Conservation (phyloP, 2,113 vertebrate species). For the Collichthys lucidus region DNA sequence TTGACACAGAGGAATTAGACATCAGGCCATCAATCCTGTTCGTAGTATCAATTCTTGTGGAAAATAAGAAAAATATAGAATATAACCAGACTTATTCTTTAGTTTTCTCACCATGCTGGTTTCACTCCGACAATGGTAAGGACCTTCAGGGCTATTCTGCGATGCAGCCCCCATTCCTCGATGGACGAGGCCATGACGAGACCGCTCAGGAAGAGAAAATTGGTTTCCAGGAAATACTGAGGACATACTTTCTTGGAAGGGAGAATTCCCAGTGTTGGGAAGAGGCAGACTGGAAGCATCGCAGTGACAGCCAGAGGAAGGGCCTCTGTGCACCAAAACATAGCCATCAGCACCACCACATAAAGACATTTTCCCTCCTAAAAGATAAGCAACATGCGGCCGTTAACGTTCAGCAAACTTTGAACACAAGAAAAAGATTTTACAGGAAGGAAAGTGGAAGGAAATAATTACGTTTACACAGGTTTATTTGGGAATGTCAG, state of each 20-base stretch:
- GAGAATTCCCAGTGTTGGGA: slow-evolving; percentile 93
- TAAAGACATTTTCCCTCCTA: slow-evolving; percentile 98
- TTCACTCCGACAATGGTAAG: slow-evolving; percentile 92
- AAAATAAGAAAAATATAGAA: neutral
- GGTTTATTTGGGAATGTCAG: neutral
- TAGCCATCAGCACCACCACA: slow-evolving; percentile 94
- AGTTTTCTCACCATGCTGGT: slow-evolving; percentile 89
- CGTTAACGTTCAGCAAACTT: neutral
- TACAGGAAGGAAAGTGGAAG: neutral
- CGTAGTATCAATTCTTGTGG: neutral
- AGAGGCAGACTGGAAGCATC: slow-evolving; percentile 94
- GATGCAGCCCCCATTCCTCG: slow-evolving; percentile 97
- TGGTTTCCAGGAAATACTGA: slow-evolving; percentile 97
- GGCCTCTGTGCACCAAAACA: slow-evolving; percentile 96
- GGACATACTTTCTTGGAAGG: slow-evolving; percentile 92
- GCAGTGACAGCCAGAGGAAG: slow-evolving; percentile 95
- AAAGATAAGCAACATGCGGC: slow-evolving; percentile 19
- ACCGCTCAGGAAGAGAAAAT: slow-evolving; percentile 96
- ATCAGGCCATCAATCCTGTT: neutral
- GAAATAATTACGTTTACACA: neutral
- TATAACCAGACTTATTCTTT: neutral
- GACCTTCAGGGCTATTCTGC: slow-evolving; percentile 93
- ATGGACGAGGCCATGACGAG: slow-evolving; percentile 96
- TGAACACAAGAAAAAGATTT: neutral
- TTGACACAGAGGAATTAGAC: neutral